These are phyloP conservation scores for Hydractinia echinata DNA, from an alignment of 30 jellyfish, hydroid and myxozoan species.

Conservation along the genomic window DNA sequence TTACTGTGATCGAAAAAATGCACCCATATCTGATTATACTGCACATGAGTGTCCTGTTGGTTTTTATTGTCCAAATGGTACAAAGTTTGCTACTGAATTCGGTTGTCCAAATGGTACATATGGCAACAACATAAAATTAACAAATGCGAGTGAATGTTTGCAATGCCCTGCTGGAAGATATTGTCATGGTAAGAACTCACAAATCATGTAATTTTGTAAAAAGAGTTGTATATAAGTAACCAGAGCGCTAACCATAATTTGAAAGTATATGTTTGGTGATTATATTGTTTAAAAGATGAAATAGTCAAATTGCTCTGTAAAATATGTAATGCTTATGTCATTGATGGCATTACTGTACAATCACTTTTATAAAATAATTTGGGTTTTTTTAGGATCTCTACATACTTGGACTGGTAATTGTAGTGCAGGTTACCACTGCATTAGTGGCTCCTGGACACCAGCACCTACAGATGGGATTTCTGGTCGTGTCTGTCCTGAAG, in stretches of 20 bases:
- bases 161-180: constrained; percentile 86
- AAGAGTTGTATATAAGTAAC: neutral
- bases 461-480: constrained; percentile 71
- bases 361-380: neutral
- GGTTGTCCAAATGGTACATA: constrained; percentile 92
- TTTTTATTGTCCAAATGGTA: constrained; percentile 90
- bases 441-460: constrained; percentile 68
- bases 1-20: constrained; percentile 60
- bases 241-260: too few species aligned
- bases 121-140: constrained; percentile 70
- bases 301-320: neutral
- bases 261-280: neutral
- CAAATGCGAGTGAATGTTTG: constrained; percentile 61
- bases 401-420: constrained; percentile 74
- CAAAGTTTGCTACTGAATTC: constrained; percentile 56
- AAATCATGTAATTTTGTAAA: neutral
- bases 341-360: neutral
- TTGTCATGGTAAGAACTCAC: constrained; percentile 59
- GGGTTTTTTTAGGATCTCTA: constrained; percentile 59
- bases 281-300: neutral
- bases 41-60: constrained; percentile 81
- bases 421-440: constrained; percentile 77
- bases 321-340: neutral
- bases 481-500: constrained; percentile 81
- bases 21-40: constrained; percentile 59